Evolutionary conservation across 2,888 invertebrate species (phyloP), one percentile per base, ranked within the genome.

Genomic region (Agelastica alni): DNA sequence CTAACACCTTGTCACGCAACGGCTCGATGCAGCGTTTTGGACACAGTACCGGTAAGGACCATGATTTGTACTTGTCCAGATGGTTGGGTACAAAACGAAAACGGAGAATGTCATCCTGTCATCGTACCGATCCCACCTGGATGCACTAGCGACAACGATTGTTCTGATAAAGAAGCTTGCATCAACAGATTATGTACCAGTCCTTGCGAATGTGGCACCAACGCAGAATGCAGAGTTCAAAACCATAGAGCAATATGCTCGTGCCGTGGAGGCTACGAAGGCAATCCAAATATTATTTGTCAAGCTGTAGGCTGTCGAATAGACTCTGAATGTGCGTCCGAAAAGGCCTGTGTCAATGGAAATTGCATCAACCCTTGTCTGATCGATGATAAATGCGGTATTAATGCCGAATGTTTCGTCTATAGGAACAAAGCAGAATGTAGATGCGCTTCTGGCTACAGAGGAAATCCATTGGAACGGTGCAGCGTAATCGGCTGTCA

Each of bases 31-130:
- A 86, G 86, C 53, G 93, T 93, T 7, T 80, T 92, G 10, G 91
- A 94, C 69, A 92, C 93, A 54, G 81, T 88, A 31, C 93, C 93
- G 14, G 89, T 93, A 46, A 80, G 93, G 61, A 93, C 93, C 2
- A 87, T 94, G 84, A 88, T 91, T 39, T 94, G 93, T 72, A 89
- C 90, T 52, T 93, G 93, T 68, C 91, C 92, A 0, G 88, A 89
- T 65, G 89, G 91, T 39, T 92, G 87, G 81, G 86, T 91, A 58
- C 90, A 91, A 0, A 87, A 91, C 68, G 81, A 86, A 62, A 85
- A 85, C 64, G 92, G 91, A 53, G 84, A 88, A 70, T 93, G 93
- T 70, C 85, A 83, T 69, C 85, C 88, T 51, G 85, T 88, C 20
- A 78, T 86, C 43, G 76, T 88, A 55, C 84, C 87, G 72, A 83